Evolutionary conservation across 2,888 invertebrate species (phyloP), one percentile per base, ranked within the genome.

Genomic region (Andrena bicolor): DNA sequence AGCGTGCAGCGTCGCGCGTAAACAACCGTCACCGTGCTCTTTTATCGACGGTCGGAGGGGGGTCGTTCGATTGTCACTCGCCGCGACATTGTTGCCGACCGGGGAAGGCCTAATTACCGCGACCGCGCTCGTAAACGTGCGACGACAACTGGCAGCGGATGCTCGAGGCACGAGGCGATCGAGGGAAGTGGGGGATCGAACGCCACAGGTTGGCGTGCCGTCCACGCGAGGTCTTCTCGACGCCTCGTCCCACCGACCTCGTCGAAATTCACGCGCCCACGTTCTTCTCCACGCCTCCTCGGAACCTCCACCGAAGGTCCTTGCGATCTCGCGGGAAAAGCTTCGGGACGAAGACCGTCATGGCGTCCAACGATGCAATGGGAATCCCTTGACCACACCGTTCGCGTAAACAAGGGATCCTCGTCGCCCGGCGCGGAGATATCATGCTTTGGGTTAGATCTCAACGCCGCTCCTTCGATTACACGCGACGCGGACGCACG

Each of bases 321-420:
- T 6, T 7, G 13, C 8, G 41, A 16, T n/a, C 10, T 26, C 26
- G 26, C 49, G 61, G 20, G 26, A 41, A 65, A 78, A 69, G 16
- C 3, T 16, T 8, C 30, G 60, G 16, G 16, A n/a, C 69, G 41
- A 73, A 66, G 61, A 70, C 35, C 63, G 63, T 64, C 61, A 74
- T 74, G 82, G 66, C 81, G 68, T 63, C 58, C 75, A 35, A 28
- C 48, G 48, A 35, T 60, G 56, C 72, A 76, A 80, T 65, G 58
- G 76, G 53, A 73, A 35, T 35, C 6, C 30, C n/a, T 8, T 2
- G 26, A 41, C 13, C 41, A 4, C 13, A 16, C 23, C 68, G 16
- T 7, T n/a, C 70, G 35, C 53, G 32, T 41, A 16, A 41, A 41
- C 41, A 51, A 35, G 60, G 30, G 16, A 58, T 48, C 30, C 58